Evolutionary conservation across 2,113 vertebrate species (phyloP).

Genomic region (Clarias batrachus): DNA sequence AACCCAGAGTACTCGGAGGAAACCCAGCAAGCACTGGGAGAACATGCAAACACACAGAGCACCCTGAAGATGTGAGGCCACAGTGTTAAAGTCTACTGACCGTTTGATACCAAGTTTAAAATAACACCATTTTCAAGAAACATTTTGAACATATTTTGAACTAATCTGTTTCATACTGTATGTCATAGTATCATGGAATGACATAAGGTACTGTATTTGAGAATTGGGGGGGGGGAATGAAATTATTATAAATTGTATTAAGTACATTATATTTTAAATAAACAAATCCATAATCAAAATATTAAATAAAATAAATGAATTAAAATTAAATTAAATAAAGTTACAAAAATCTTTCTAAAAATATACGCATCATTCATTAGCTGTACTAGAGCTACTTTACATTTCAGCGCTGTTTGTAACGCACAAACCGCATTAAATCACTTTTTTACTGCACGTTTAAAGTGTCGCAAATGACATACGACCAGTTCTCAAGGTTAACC

Average conservation of each 20-base stretch:
- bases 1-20: too few relatives aligned
- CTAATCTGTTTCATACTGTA: too few relatives aligned
- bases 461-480: background rate
- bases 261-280: background rate
- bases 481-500: slow-evolving; percentile 25
- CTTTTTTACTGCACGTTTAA: background rate
- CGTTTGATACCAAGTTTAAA: too few relatives aligned
- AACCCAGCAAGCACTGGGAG: too few relatives aligned
- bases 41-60: too few relatives aligned
- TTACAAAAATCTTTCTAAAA: slow-evolving; percentile 8
- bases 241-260: background rate
- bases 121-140: too few relatives aligned
- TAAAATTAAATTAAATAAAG: too few relatives aligned
- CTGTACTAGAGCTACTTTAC: background rate
- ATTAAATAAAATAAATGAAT: background rate
- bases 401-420: slow-evolving; percentile 1
- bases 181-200: background rate
- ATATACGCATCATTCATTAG: background rate
- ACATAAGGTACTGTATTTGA: background rate
- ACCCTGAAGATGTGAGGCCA: too few relatives aligned
- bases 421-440: background rate
- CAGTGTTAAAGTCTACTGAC: too few relatives aligned
- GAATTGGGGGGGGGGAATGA: too few relatives aligned
- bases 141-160: too few relatives aligned
- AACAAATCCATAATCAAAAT: background rate